Evolutionary conservation across 2,797 vertebrate species (phyloP).

Genomic region (Muscicapa striata): DNA sequence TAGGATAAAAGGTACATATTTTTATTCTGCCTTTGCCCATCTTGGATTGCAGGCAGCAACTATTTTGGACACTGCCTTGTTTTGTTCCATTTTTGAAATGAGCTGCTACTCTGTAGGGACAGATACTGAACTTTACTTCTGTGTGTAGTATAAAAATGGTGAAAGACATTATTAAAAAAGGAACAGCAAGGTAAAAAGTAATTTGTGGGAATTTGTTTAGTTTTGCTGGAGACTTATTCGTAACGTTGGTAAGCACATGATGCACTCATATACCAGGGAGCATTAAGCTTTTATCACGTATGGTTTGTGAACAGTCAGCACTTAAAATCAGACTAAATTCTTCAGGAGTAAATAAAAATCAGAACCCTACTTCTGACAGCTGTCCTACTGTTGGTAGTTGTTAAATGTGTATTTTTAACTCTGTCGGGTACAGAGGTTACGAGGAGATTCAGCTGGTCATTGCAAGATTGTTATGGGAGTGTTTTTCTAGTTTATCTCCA

Average conservation of each 20-base stretch:
- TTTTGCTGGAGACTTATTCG: not conserved
- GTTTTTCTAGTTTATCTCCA: not conserved
- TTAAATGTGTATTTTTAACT: conserved; percentile 12
- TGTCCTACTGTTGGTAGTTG: conserved; percentile 20
- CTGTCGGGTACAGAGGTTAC: not conserved
- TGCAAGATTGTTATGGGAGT: not conserved
- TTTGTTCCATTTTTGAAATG: not conserved
- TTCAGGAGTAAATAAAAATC: conserved; percentile 44
- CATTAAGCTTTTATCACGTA: not conserved
- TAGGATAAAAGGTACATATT: not conserved
- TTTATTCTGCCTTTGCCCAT: not conserved
- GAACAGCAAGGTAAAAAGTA: not conserved
- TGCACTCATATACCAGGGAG: not conserved
- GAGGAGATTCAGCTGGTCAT: not conserved
- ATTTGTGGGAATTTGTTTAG: not conserved
- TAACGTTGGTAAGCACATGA: not conserved
- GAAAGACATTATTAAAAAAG: not conserved
- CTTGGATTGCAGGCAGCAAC: not conserved
- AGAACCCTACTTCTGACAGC: conserved; percentile 18
- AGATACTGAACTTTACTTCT: not conserved
- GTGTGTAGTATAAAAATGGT: not conserved
- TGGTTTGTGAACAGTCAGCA: not conserved
- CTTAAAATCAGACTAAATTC: not conserved
- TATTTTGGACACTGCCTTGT: not conserved
- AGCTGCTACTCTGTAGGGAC: not conserved